Percentiles rank a stretch among this genome's conserved stretches.
phyloP scores from a whole-genome alignment of 2,797 vertebrate genomes.

The Mus caroli region DNA sequence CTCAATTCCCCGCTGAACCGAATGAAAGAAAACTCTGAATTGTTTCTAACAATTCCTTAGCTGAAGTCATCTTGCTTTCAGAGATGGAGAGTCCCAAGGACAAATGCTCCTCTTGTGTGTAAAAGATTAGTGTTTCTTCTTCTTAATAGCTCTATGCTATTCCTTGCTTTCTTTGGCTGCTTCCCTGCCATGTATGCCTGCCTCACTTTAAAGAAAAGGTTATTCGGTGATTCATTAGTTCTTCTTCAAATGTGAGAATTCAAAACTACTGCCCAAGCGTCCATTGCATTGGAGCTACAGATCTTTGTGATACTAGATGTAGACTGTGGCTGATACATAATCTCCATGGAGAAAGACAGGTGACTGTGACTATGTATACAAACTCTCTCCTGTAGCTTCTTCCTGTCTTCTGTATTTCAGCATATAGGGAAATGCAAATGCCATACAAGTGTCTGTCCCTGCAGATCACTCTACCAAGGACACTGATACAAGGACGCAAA shows the following conservation, averaged over 20 bases:
- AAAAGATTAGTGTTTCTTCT: conserved; percentile 71
- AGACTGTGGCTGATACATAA: background rate
- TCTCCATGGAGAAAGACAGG: background rate
- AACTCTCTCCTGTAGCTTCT: background rate
- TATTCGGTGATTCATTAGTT: conserved; percentile 35
- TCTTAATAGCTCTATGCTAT: conserved; percentile 20
- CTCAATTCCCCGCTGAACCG: conserved; percentile 26
- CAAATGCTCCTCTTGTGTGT: conserved; percentile 43
- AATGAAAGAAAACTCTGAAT: conserved; percentile 67
- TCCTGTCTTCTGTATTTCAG: conserved; percentile 21
- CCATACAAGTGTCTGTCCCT: background rate
- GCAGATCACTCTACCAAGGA: background rate
- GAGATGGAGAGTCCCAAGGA: conserved; percentile 69
- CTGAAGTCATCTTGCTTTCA: conserved; percentile 72
- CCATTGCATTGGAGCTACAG: background rate
- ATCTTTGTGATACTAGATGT: background rate
- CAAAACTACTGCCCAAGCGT: background rate
- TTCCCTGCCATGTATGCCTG: background rate
- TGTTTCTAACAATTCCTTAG: conserved; percentile 69
- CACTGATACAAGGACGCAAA: background rate
- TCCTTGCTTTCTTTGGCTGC: background rate
- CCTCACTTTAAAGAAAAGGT: conserved; percentile 51
- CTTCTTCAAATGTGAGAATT: background rate
- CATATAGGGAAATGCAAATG: background rate
- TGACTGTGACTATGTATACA: background rate